Evolutionary conservation across 2,113 vertebrate species (phyloP), one percentile per base, ranked within the genome.

Genomic region (Podarcis cretensis): DNA sequence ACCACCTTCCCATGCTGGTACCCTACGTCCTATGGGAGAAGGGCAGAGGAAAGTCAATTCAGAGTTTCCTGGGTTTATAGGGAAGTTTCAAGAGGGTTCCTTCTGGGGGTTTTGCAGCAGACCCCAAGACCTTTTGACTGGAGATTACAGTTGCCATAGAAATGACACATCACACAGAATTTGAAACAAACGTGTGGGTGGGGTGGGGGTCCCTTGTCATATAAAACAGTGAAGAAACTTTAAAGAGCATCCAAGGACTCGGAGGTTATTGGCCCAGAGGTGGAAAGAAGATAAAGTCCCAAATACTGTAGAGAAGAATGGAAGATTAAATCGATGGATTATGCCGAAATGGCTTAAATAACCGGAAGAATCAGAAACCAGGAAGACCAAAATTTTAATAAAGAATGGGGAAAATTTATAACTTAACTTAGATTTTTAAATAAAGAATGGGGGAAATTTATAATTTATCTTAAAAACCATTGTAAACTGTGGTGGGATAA

Each of bases 1-100:
- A 99, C 90, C 20, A 98, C 91, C 87, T 98, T 98, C n/a, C 98
- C 98, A 0, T 99, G 98, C 89, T 98, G 97, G 93, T 97, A 99
- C 5, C 98, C 99, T 43, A 99, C 97, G 1, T 98, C 98, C 99
- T 99, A 92, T 54, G 63, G 54, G 57, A 32, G 43, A 89, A 4
- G 63, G 40, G 74, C 74, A 88, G 3, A 0, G 48, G 23, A 20
- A 20, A 66, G 37, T 43, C 2, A 74, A 74, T 68, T 48, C 13
- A 79, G 27, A 57, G 3, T 73, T 13, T 73, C n/a, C 69, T 14
- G 30, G 30, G 69, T 14, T 27, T 14, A 73, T 37, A 77, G 8
- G 48, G 18, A 48, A 57, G 23, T 21, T 43, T 21, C 14, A 85
- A 75, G 71, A 37, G 14, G 13, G 7, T 25, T 20, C 27, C 27